phyloP scores from a whole-genome alignment of 2,888 invertebrate genomes.

The Entomobrya proxima region DNA sequence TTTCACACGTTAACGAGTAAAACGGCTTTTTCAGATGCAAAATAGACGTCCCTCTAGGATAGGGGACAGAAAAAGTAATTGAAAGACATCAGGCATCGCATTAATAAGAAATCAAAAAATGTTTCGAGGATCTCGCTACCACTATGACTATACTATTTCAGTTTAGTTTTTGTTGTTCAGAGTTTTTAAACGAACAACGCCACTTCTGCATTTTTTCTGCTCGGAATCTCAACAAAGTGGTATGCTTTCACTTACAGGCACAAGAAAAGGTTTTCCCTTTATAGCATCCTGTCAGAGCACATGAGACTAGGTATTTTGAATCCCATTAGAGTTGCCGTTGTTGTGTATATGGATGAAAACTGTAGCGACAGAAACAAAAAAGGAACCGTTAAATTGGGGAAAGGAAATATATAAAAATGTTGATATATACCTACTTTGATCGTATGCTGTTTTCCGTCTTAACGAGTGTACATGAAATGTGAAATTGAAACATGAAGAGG shows the following conservation, averaged over 20 bases:
- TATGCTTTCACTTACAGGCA: not conserved
- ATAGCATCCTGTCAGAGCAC: no score
- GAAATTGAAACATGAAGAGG: not conserved
- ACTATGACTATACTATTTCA: no score
- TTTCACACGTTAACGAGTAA: not conserved
- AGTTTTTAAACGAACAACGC: not conserved
- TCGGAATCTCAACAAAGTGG: not conserved
- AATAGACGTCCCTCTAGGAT: not conserved
- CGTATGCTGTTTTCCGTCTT: not conserved
- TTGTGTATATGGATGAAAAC: not conserved
- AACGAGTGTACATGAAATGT: not conserved
- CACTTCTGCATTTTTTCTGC: not conserved
- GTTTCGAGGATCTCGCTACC: not conserved
- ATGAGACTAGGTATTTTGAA: no score
- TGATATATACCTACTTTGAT: not conserved
- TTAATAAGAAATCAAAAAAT: conserved; percentile 55
- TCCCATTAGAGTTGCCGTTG: no score
- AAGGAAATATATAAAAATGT: not conserved
- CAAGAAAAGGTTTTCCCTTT: not conserved
- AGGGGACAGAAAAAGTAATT: conserved; percentile 2
- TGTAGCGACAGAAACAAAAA: conserved; percentile 1
- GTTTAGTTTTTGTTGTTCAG: conserved; percentile 27
- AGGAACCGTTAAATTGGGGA: not conserved
- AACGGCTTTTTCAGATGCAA: conserved; percentile 24
- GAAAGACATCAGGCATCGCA: conserved; percentile 49